These are phyloP conservation scores for Exaiptasia diaphana DNA, from an alignment of 64 coral and sea anemone species.

Conservation along the genomic window DNA sequence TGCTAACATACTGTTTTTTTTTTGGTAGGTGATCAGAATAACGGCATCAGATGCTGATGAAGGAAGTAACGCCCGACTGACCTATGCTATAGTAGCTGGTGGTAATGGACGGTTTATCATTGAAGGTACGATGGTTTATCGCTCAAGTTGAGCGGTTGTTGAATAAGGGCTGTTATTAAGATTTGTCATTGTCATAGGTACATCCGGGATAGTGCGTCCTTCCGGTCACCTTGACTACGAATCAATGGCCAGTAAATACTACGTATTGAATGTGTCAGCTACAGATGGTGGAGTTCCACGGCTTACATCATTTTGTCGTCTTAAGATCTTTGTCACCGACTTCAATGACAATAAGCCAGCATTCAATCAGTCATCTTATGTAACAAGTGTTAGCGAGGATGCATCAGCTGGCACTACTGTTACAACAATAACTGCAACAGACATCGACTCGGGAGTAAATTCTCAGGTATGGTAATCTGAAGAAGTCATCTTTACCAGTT, in stretches of 20 bases:
- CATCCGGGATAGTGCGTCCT: conserved; percentile 87
- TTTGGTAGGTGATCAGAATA: conserved; percentile 77
- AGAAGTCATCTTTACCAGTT: not conserved
- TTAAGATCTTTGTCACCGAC: conserved; percentile 80
- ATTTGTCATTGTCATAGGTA: conserved; percentile 54
- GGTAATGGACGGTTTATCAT: conserved; percentile 78
- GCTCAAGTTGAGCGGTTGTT: not conserved
- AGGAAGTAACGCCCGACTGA: conserved; percentile 68
- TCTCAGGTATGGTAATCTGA: conserved; percentile 59
- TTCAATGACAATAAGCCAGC: conserved; percentile 89
- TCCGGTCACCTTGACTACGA: conserved; percentile 85
- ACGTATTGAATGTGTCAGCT: conserved; percentile 81
- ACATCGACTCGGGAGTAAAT: conserved; percentile 64
- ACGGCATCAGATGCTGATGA: conserved; percentile 67
- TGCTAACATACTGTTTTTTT: not conserved
- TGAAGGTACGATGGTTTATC: too few relatives aligned
- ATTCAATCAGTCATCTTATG: conserved; percentile 56
- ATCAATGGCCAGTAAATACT: conserved; percentile 58
- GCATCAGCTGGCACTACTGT: conserved; percentile 27
- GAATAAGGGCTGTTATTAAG: too few relatives aligned
- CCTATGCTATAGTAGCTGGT: conserved; percentile 57
- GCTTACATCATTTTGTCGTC: conserved; percentile 28
- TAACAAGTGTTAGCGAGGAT: conserved; percentile 47
- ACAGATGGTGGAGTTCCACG: conserved; percentile 54
- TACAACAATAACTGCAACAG: conserved; percentile 39